Conservation (phyloP, 2,113 vertebrate genomes). For the Eptesicus fuscus region DNA sequence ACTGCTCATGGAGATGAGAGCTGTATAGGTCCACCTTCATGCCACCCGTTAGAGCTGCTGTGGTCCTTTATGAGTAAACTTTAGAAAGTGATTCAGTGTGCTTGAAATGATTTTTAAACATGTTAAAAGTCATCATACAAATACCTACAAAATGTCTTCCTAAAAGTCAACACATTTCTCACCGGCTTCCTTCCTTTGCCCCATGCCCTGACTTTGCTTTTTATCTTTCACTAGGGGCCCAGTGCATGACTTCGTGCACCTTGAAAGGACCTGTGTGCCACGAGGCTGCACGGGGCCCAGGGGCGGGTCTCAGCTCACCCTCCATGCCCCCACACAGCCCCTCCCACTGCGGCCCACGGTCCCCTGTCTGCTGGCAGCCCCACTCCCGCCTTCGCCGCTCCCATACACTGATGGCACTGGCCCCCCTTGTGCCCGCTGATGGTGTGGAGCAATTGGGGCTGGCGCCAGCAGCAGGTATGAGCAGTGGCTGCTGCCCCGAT, state of each 20-base stretch:
- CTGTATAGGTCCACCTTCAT: background rate
- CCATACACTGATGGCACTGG: no score
- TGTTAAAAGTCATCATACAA: background rate
- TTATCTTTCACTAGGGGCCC: background rate
- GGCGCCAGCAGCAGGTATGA: no score
- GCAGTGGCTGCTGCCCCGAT: no score
- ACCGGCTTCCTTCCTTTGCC: background rate
- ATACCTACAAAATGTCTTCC: background rate
- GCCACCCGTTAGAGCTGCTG: background rate
- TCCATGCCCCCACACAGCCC: no score
- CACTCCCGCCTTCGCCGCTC: no score
- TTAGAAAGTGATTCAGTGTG: background rate
- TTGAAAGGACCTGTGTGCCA: no score
- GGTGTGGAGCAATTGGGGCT: no score
- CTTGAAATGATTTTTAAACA: background rate
- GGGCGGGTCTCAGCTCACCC: no score
- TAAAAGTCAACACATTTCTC: background rate
- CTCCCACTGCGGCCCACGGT: no score
- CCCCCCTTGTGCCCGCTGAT: fast-evolving
- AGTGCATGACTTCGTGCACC: no score
- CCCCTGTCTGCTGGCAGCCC: no score
- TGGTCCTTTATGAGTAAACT: background rate
- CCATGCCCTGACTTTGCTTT: background rate
- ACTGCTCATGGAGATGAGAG: background rate
- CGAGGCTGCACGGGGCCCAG: no score